Evolutionary conservation across 2,888 invertebrate genomes (phyloP), one percentile per base, ranked within the genome.

Genomic region (Brenthis ino): DNA sequence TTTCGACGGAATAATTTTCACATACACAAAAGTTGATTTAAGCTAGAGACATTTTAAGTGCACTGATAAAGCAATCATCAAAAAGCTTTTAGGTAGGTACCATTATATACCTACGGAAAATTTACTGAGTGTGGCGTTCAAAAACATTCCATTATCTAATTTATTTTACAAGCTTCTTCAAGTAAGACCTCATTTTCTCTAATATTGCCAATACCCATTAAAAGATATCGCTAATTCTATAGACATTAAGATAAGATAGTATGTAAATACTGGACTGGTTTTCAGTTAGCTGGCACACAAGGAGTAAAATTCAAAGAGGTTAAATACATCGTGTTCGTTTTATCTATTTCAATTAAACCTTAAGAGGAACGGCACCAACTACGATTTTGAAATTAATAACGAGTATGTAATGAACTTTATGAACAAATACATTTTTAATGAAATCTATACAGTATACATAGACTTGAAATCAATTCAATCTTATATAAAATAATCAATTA

Each of bases 231-330:
- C 71, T 66, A 69, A 66, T 67, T 57, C 69, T 66, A 57, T 69
- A 69, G 56, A 67, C 64, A 67, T 67, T 64, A 58, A 69, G 71
- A 67, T 71, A 69, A 71, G 69, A 69, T 69, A 69, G 51, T 64
- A 56, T 56, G 66, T 71, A 71, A 71, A 71, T 71, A 71, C 66
- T 68, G 65, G 68, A 64, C 71, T 69, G 67, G 64, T 60, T 71
- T 69, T 60, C 53, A 67, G 64, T 69, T 67, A 16, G 69, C 58
- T 67, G 55, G 64, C 60, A 64, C 64, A 64, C 53, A 57, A 43
- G 48, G 57, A 64, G 61, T 71, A 53, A 47, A 64, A 69, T 43
- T 69, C 60, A 71, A 71, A 64, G 50, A 68, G 65, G 57, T 69
- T 56, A 66, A 71, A 66, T 65, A 66, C 64, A 51, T 71, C 47